A percentile compares a stretch with the other conserved stretches of the same genome.
Conservation (phyloP, 2,797 vertebrate genomes). For the Agapornis canus region DNA sequence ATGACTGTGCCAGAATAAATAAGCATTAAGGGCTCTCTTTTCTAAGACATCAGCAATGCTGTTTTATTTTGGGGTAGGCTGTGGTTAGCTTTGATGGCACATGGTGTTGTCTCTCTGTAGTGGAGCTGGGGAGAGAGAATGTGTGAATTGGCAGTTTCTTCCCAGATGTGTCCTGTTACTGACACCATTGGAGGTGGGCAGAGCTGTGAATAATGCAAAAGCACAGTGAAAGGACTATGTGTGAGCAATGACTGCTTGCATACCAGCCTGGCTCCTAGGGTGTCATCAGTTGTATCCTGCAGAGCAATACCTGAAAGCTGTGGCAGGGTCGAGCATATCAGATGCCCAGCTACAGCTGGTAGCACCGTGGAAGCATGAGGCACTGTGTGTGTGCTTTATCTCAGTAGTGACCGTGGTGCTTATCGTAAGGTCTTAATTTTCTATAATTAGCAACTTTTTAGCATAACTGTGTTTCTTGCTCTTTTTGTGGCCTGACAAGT, state of each 20-base stretch:
- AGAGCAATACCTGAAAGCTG: not conserved
- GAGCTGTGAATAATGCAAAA: conserved; percentile 1
- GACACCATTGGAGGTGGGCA: not conserved
- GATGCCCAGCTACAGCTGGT: not conserved
- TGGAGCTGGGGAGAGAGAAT: not conserved
- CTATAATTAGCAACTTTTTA: not conserved
- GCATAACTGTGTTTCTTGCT: not conserved
- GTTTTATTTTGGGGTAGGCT: not conserved
- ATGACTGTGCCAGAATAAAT: not conserved
- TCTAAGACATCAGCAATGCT: not conserved
- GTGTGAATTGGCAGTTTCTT: not conserved
- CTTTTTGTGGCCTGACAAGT: conserved; percentile 14
- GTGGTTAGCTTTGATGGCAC: not conserved
- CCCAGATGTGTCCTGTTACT: not conserved
- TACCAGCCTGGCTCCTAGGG: not conserved
- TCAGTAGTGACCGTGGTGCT: not conserved
- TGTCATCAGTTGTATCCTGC: not conserved
- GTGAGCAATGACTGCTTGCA: not conserved
- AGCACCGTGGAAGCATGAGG: not conserved
- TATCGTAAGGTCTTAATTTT: not conserved
- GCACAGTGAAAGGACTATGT: not conserved
- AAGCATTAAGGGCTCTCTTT: not conserved
- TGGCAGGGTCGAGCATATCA: not conserved
- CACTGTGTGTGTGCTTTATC: not conserved
- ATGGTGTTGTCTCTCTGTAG: not conserved